Evolutionary conservation across 2,797 vertebrate species (phyloP), one percentile per base, ranked within the genome.

Genomic region (Pseudochirops cupreus): DNA sequence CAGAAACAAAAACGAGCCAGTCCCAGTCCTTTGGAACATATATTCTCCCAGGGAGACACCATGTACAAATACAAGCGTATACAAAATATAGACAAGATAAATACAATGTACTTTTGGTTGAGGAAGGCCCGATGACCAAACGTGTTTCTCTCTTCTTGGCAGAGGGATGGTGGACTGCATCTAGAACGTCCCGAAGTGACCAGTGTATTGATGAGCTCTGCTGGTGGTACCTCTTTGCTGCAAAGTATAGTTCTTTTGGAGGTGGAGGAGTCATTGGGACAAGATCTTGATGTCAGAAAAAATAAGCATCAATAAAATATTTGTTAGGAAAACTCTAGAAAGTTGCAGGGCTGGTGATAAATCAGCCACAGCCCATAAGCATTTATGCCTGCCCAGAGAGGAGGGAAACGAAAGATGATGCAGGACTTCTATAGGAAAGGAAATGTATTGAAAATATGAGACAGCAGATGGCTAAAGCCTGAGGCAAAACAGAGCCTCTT

Each of bases 1-100:
- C 18, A n/a, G 62, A 74, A 67, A 74, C 33, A 21, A n/a, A 18
- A 74, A 33, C 5, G 10, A 33, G 4, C 3, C 11, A 31, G 11
- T 56, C 16, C 26, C 59, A 90, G 91, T 6, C 46, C 1, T 62
- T 33, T 62, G 67, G n/a, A 74, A 74, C 16, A 21, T 74, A 74
- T 2, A 9, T 6, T 74, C 0, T 74, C 16, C 28, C 67, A 74
- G 67, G 33, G 67, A 39, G n/a, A 24, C 1, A 29, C 16, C 14
- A 18, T 92, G 95, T 94, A 62, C n/a, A 56, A 50, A 3, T 94
- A 12, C 82, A 95, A 96, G 50, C 33, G 4, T 6, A 58, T 54
- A 54, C 53, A 54, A 12, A 54, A 54, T 54, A 54, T 52, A 58
- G 94, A 33, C 94, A 0, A 56, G 55, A 67, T 6, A 39, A 54